phyloP scores from a whole-genome alignment of 2,888 invertebrate genomes.

The Drosophila bunnanda region DNA sequence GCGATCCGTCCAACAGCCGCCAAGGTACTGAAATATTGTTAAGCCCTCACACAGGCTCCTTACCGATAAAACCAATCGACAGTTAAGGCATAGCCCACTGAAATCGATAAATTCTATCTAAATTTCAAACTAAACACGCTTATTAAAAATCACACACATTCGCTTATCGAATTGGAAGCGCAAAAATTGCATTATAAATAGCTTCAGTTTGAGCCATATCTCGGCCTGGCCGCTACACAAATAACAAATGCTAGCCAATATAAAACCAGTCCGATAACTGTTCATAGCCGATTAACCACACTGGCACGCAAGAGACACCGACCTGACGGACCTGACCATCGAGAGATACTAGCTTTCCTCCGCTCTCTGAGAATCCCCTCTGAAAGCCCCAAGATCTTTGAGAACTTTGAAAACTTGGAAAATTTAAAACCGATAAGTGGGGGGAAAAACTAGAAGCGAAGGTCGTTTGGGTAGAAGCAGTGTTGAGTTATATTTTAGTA shows the following conservation, averaged over 20 bases:
- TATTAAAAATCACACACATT: constrained; percentile 68
- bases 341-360: constrained; percentile 8
- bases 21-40: no score
- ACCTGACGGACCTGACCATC: constrained; percentile 3
- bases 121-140: constrained; percentile 73
- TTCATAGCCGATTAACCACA: constrained; percentile 78
- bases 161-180: constrained; percentile 72
- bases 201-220: constrained; percentile 38
- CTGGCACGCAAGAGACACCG: constrained; percentile 69
- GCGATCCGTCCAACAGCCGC: not conserved
- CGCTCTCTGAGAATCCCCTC: constrained; percentile 1
- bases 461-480: not conserved
- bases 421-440: constrained; percentile 1
- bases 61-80: not conserved
- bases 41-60: not conserved
- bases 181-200: constrained; percentile 78
- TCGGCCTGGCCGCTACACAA: constrained; percentile 54
- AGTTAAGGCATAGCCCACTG: not conserved
- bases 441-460: constrained; percentile 6
- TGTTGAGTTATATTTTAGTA: not conserved
- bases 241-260: constrained; percentile 46
- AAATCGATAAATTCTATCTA: constrained; percentile 53
- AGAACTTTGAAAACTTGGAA: constrained; percentile 1
- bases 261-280: constrained; percentile 79
- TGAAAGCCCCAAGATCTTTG: not conserved